These are phyloP conservation scores for Adineta ricciae DNA, from an alignment of 2,888 invertebrate species.

Conservation along the genomic window DNA sequence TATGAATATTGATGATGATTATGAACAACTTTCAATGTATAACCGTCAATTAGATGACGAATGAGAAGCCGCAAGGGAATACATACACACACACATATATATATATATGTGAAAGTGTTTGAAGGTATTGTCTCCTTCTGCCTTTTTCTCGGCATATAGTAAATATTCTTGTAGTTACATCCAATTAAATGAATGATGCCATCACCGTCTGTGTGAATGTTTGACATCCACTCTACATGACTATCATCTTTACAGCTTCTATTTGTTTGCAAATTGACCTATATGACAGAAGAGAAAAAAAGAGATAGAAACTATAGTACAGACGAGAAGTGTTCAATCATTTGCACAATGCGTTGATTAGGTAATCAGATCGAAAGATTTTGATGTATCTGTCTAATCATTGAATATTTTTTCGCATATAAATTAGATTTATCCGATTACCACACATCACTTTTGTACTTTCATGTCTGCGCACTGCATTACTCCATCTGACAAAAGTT, in stretches of 20 bases:
- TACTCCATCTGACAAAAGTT: background rate
- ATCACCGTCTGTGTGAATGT: background rate
- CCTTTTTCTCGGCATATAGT: background rate
- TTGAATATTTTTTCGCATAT: background rate
- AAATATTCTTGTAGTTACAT: background rate
- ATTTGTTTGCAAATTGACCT: background rate
- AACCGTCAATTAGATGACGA: background rate
- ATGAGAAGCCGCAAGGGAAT: background rate
- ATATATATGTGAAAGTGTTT: background rate
- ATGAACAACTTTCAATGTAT: background rate
- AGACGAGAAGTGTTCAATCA: background rate
- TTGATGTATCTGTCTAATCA: background rate
- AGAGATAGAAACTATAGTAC: background rate
- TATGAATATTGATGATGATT: background rate
- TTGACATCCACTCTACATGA: background rate
- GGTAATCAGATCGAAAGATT: background rate
- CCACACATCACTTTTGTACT: background rate
- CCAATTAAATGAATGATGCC: background rate
- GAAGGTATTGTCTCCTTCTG: background rate
- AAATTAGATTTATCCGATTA: background rate
- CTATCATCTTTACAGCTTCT: constrained; percentile 8
- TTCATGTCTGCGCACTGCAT: background rate
- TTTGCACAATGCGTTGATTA: background rate
- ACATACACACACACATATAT: background rate
- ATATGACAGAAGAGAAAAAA: background rate